A percentile compares a stretch with the other conserved stretches of the same genome.
These are phyloP conservation scores for Rhinopomastus cyanomelas DNA, from an alignment of 2,113 vertebrate genomes.

Conservation along the genomic window DNA sequence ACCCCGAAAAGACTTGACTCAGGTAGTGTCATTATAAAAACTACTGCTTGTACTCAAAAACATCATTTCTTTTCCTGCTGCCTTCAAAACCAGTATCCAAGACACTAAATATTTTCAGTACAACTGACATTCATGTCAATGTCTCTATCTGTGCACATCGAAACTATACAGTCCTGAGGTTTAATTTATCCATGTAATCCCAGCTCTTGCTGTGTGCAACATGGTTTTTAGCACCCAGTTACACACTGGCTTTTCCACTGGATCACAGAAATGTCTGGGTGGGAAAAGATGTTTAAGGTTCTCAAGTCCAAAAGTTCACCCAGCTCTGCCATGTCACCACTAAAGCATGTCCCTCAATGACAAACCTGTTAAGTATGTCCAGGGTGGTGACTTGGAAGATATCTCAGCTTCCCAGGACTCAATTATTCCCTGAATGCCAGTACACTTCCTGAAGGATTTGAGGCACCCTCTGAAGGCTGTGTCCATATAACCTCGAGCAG, in stretches of 20 bases:
- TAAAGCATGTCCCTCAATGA: too few relatives aligned
- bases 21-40: background rate
- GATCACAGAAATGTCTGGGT: background rate
- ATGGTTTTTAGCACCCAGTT: background rate
- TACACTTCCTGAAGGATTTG: background rate
- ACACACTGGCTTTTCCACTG: background rate
- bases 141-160: background rate
- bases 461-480: background rate
- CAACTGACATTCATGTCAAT: background rate
- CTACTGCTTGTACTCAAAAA: background rate
- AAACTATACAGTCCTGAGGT: background rate
- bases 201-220: background rate
- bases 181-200: background rate
- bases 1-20: background rate
- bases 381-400: background rate
- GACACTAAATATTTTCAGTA: background rate
- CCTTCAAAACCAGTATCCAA: background rate
- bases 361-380: too few relatives aligned
- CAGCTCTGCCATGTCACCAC: too few relatives aligned
- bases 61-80: background rate
- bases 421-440: background rate
- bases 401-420: background rate
- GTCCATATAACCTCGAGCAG: background rate
- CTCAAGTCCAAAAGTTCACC: too few relatives aligned
- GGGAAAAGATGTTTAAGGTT: too few relatives aligned